Conservation (phyloP, 1,140 invertebrate genomes). For the Anoplophora glabripennis region DNA sequence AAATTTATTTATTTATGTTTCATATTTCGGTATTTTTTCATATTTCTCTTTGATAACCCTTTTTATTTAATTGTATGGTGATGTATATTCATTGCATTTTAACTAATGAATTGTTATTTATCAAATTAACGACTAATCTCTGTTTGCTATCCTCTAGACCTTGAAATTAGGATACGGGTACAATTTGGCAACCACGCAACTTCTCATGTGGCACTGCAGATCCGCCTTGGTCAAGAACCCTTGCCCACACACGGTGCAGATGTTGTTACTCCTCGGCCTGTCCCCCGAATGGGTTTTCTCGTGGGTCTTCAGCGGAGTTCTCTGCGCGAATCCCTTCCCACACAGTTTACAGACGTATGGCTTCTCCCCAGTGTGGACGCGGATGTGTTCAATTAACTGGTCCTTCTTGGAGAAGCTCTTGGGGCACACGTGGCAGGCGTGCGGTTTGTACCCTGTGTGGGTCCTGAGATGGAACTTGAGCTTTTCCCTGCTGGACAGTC, state of each 20-base stretch:
- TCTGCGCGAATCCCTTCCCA: conserved; percentile 74
- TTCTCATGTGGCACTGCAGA: conserved; percentile 13
- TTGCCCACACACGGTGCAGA: conserved; percentile 13
- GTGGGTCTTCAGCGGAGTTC: conserved; percentile 61
- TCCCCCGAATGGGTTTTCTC: conserved; percentile 64
- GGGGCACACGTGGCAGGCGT: conserved; percentile 64
- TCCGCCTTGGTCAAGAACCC: conserved; percentile 6
- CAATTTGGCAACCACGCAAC: conserved; percentile 2
- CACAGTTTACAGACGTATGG: conserved; percentile 66
- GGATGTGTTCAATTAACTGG: conserved; percentile 59
- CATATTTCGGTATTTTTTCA: too few relatives aligned
- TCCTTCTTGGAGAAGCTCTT: conserved; percentile 64
- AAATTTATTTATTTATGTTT: too few relatives aligned
- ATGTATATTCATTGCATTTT: too few relatives aligned
- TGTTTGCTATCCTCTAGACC: too few relatives aligned
- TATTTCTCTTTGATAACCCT: too few relatives aligned
- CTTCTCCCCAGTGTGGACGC: conserved; percentile 63
- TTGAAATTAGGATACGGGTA: too few relatives aligned
- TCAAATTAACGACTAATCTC: too few relatives aligned
- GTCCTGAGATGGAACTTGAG: conserved; percentile 68
- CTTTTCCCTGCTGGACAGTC: conserved; percentile 66
- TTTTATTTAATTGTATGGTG: too few relatives aligned
- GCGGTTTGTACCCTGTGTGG: conserved; percentile 71
- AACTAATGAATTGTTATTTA: too few relatives aligned
- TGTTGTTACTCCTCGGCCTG: conserved; percentile 62